phyloP scores from a whole-genome alignment of 2,888 invertebrate genomes.

The Monopis laevigella region DNA sequence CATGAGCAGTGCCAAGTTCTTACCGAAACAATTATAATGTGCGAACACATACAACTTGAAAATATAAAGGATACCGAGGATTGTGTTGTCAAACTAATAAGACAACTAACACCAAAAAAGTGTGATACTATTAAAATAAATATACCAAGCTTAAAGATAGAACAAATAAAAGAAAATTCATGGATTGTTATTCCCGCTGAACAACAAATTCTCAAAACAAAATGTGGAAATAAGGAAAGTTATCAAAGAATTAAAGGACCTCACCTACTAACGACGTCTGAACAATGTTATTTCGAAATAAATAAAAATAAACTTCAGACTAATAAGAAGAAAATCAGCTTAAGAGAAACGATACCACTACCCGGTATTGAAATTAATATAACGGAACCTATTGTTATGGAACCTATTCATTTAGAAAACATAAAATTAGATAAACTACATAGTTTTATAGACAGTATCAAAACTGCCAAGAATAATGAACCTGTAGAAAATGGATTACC shows the following conservation, averaged over 20 bases:
- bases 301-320: neutral
- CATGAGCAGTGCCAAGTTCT: neutral
- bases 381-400: neutral
- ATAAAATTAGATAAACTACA: constrained; percentile 1
- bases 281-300: constrained; percentile 1
- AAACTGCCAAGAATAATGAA: neutral
- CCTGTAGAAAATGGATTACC: neutral
- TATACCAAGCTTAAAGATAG: neutral
- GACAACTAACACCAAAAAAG: neutral
- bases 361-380: neutral
- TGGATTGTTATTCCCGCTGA: neutral
- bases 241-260: constrained; percentile 8
- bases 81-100: neutral
- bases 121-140: neutral
- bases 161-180: constrained; percentile 5
- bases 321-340: neutral
- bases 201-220: neutral
- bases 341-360: constrained; percentile 4
- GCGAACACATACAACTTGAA: constrained; percentile 2
- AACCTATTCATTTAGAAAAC: constrained; percentile 2
- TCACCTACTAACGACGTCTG: neutral
- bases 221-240: neutral
- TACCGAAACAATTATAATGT: neutral
- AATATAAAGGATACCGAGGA: neutral
- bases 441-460: neutral